Evolutionary conservation across 2,113 vertebrate genomes (phyloP), one percentile per base, ranked within the genome.

Genomic region (Monarcha castaneiventris): DNA sequence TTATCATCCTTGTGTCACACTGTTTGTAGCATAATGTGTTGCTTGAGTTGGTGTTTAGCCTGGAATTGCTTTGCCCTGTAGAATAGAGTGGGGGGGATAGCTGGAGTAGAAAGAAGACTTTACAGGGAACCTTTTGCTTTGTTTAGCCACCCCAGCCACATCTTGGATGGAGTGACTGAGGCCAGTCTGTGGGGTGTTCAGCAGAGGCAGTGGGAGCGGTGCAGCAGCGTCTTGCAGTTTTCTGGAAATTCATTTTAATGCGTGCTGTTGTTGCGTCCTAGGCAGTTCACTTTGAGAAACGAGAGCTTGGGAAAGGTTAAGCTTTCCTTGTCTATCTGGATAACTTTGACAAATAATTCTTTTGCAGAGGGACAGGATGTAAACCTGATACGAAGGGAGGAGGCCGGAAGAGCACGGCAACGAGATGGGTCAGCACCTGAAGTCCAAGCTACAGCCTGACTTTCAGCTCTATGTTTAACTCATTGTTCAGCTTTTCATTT

Each of bases 161-260:
- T 13, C 12, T n/a, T 4, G 2, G 39, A 44, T 4, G 3, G 21
- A 20, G 30, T 8, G 32, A 20, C 71, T 2, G 23, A 16, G 16
- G 22, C 39, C 2, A 1, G 16, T 25, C 35, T 4, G 1, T 33
- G 22, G 9, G 7, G 21, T 9, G 48, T 16, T 17, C 2, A 8
- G 26, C 1, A 2, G 15, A 54, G 35, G 8, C 7, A 13, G 17
- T 2, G 3, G 44, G 17, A 68, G 33, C 3, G 1, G 27, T 52
- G 12, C 1, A 5, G 48, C 1, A 5, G 48, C 0, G 7, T 23
- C 37, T 72, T 1, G 2, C n/a, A 41, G 15, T 54, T 72, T 18
- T 33, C 3, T 41, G 33, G 29, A 32, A 1, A 1, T 71, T 54
- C 23, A 8, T 52, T 6, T 13, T 25, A 23, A 41, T 39, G 29